These are phyloP conservation scores for Agrochola macilenta DNA, from an alignment of 2,888 invertebrate species.

Conservation along the genomic window DNA sequence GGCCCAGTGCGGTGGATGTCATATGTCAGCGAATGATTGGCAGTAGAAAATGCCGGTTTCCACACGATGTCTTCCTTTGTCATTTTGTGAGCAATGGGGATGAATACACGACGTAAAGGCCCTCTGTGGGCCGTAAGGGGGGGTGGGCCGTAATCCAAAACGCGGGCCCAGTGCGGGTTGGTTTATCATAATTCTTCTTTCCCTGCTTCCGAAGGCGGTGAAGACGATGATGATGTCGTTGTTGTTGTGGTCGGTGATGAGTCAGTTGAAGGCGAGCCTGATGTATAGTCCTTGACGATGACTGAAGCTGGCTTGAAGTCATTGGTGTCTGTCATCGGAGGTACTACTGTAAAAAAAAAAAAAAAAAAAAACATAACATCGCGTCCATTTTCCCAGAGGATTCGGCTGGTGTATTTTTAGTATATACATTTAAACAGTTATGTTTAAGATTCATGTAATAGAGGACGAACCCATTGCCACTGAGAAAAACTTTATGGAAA, in stretches of 20 bases:
- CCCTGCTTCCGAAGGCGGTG: background rate
- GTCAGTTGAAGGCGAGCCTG: background rate
- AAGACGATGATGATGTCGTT: background rate
- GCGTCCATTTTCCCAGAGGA: background rate
- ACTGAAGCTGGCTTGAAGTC: conserved; percentile 1
- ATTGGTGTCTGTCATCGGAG: background rate
- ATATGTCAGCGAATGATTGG: no score
- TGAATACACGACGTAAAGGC: background rate
- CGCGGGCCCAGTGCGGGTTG: background rate
- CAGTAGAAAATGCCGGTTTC: no score
- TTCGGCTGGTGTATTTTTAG: background rate
- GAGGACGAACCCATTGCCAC: no score
- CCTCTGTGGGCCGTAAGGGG: background rate
- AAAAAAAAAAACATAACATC: background rate
- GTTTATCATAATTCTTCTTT: background rate
- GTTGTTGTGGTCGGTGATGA: background rate
- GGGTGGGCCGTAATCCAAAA: background rate
- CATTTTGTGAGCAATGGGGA: background rate
- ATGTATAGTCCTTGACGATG: background rate
- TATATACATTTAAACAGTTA: no score
- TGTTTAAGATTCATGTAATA: no score
- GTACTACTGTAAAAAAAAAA: background rate
- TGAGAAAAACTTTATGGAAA: no score
- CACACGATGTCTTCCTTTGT: no score
- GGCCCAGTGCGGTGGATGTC: background rate